Conservation (phyloP, 1,140 invertebrate species). For the Drosophila obscura region DNA sequence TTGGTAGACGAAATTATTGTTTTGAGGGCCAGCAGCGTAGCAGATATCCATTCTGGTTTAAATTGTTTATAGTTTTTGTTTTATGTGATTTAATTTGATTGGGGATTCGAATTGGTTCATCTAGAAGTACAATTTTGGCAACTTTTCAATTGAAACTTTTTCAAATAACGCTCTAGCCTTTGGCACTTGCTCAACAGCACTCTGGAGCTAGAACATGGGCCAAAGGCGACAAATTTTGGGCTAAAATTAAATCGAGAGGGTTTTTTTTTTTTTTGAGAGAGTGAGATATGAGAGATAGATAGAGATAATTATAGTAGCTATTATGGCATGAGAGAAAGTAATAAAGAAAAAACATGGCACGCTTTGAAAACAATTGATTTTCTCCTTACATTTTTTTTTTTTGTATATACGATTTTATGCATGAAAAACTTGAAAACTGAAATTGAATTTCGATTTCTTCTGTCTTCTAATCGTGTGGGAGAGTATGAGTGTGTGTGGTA, state of each 20-base stretch:
- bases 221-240: slow-evolving; percentile 13
- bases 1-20: slow-evolving; percentile 10
- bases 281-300: slow-evolving; percentile 38
- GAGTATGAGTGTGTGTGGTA: slow-evolving; percentile 20
- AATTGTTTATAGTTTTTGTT: slow-evolving; percentile 5
- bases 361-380: slow-evolving; percentile 50
- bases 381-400: slow-evolving; percentile 15
- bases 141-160: slow-evolving; percentile 60
- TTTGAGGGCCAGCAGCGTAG: slow-evolving; percentile 15
- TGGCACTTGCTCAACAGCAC: slow-evolving; percentile 13
- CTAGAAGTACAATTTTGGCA: slow-evolving; percentile 47
- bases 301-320: slow-evolving; percentile 32
- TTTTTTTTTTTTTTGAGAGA: slow-evolving; percentile 51
- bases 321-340: slow-evolving; percentile 47
- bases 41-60: slow-evolving; percentile 3
- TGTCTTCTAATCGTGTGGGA: slow-evolving; percentile 36
- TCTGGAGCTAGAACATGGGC: slow-evolving; percentile 4
- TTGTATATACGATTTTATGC: slow-evolving; percentile 26
- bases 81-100: slow-evolving; percentile 10
- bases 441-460: slow-evolving; percentile 29
- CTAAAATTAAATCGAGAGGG: slow-evolving; percentile 21
- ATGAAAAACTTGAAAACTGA: slow-evolving; percentile 47
- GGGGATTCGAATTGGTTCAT: slow-evolving; percentile 33
- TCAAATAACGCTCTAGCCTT: slow-evolving; percentile 66
- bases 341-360: slow-evolving; percentile 67